phyloP scores from a whole-genome alignment of 2,113 vertebrate genomes.

The Brachirus orientalis region DNA sequence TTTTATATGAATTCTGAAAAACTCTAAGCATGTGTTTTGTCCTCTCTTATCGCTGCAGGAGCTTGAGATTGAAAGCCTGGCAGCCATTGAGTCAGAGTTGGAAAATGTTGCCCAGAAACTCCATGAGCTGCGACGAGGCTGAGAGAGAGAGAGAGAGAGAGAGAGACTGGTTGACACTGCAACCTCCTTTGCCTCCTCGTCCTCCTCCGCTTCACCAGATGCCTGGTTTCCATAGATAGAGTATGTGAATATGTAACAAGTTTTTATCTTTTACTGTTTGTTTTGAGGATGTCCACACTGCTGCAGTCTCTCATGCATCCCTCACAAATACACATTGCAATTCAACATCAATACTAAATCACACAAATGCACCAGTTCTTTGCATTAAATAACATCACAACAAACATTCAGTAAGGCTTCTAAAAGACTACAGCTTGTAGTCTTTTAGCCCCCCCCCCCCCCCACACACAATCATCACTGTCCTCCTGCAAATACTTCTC shows the following conservation, averaged over 20 bases:
- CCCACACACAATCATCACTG: slow-evolving; percentile 49
- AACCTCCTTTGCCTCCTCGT: slow-evolving; percentile 48
- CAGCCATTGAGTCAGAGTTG: slow-evolving; percentile 93
- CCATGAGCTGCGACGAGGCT: slow-evolving; percentile 85
- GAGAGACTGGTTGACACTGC: slow-evolving; percentile 25
- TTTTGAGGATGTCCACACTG: slow-evolving; percentile 31
- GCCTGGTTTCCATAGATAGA: slow-evolving; percentile 54
- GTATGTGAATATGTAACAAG: slow-evolving; percentile 57
- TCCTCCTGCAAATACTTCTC: slow-evolving; percentile 49
- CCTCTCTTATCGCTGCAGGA: slow-evolving; percentile 82
- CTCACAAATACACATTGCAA: slow-evolving; percentile 9
- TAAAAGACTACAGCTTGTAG: slow-evolving; percentile 7
- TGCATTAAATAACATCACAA: neutral
- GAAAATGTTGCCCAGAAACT: slow-evolving; percentile 92
- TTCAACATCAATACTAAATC: slow-evolving; percentile 37
- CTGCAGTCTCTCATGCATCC: slow-evolving; percentile 26
- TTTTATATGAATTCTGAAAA: too few relatives aligned
- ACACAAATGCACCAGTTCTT: slow-evolving; percentile 1
- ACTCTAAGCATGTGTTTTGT: neutral
- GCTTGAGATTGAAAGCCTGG: slow-evolving; percentile 91
- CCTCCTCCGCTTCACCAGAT: slow-evolving; percentile 61
- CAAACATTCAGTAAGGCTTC: slow-evolving; percentile 12
- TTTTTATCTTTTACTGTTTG: slow-evolving; percentile 51
- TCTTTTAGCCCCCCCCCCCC: too few relatives aligned
- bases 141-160: slow-evolving; percentile 41